These are phyloP conservation scores for Cyaniris semiargus DNA, from an alignment of 2,888 invertebrate species.

Conservation along the genomic window DNA sequence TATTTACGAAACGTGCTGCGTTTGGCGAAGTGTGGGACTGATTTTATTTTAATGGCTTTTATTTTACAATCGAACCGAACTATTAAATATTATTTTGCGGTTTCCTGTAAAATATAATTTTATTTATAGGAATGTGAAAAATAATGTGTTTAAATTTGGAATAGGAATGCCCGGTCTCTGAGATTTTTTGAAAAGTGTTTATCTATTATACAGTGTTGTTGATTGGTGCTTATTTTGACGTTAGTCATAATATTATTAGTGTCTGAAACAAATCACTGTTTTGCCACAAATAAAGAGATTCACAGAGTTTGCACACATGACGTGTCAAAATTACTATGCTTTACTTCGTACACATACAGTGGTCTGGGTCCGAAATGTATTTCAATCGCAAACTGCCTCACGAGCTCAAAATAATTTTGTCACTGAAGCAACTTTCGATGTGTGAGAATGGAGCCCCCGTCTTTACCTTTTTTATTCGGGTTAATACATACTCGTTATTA, in stretches of 20 bases:
- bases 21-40: conserved; percentile 28
- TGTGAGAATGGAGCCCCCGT: not conserved
- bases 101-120: not conserved
- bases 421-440: not conserved
- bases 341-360: too few species aligned
- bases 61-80: conserved; percentile 18
- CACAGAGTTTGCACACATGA: too few species aligned
- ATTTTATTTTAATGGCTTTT: conserved; percentile 33
- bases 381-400: too few species aligned
- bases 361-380: too few species aligned
- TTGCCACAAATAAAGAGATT: too few species aligned
- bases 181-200: too few species aligned
- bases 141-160: not conserved
- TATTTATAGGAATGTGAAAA: not conserved
- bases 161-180: not conserved
- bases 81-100: conserved; percentile 6
- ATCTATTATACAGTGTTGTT: too few species aligned
- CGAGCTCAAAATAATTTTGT: not conserved
- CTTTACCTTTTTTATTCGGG: not conserved
- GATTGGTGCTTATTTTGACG: too few species aligned
- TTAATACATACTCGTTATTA: not conserved
- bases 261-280: too few species aligned
- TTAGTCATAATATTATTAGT: too few species aligned
- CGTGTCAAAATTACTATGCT: too few species aligned
- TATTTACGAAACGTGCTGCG: conserved; percentile 32